Conservation (phyloP, 2,113 vertebrate genomes). For the Otolemur garnettii region DNA sequence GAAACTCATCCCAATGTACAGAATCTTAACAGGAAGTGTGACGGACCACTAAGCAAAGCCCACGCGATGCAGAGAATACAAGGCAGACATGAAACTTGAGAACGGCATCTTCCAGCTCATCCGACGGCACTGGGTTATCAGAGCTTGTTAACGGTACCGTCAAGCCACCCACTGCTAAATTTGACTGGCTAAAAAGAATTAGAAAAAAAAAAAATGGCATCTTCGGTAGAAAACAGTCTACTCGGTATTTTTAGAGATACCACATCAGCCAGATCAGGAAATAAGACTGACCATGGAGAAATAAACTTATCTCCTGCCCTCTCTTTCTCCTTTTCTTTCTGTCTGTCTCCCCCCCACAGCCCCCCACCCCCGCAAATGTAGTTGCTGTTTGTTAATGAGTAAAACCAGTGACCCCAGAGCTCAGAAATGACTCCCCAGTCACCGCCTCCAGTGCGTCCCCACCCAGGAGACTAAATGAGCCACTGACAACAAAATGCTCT, state of each 20-base stretch:
- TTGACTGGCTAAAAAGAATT: too few relatives aligned
- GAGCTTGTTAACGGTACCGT: too few relatives aligned
- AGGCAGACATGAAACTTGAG: not conserved
- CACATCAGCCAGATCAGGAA: not conserved
- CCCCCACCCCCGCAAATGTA: not conserved
- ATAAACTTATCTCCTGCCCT: not conserved
- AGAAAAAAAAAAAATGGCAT: too few relatives aligned
- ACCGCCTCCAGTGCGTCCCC: slow-evolving; percentile 71
- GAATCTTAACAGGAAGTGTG: accelerated
- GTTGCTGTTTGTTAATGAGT: slow-evolving; percentile 60
- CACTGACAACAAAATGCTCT: slow-evolving; percentile 73
- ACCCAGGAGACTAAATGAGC: slow-evolving; percentile 69
- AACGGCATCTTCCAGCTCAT: too few relatives aligned
- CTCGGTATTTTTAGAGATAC: accelerated
- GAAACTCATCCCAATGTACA: accelerated
- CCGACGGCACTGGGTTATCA: too few relatives aligned
- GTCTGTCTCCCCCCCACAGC: not conserved
- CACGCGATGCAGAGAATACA: accelerated
- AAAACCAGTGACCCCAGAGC: slow-evolving; percentile 57
- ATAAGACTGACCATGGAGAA: not conserved
- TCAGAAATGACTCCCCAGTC: slow-evolving; percentile 64
- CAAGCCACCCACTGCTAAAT: too few relatives aligned
- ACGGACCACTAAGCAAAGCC: accelerated
- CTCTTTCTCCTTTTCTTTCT: not conserved
- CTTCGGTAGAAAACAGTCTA: accelerated